Evolutionary conservation across 2,888 invertebrate species (phyloP).

Genomic region (Cantharis rufa): DNA sequence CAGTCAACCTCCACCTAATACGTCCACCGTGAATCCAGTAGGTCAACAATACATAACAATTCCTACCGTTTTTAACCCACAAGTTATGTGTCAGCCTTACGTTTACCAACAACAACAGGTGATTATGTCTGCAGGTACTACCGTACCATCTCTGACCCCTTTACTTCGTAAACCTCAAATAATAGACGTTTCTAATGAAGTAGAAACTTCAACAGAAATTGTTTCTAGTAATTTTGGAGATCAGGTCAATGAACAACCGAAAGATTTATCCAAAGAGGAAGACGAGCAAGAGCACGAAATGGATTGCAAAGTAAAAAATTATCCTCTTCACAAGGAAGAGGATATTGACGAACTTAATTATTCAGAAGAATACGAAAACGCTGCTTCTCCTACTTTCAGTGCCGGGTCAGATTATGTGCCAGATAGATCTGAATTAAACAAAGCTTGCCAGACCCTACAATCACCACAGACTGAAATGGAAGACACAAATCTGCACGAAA

Average conservation of each 20-base stretch:
- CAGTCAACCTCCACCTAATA: constrained; percentile 43
- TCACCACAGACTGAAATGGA: constrained; percentile 1
- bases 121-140: constrained; percentile 57
- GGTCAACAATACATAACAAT: constrained; percentile 61
- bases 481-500: not conserved
- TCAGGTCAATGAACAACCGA: not conserved
- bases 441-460: constrained; percentile 52
- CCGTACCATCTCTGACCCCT: constrained; percentile 48
- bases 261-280: not conserved
- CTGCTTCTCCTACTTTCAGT: constrained; percentile 31
- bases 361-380: constrained; percentile 15
- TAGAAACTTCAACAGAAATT: constrained; percentile 4
- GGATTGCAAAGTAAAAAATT: not conserved
- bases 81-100: constrained; percentile 54
- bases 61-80: constrained; percentile 56
- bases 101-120: constrained; percentile 61
- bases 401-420: constrained; percentile 36
- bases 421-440: constrained; percentile 50
- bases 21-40: constrained; percentile 56
- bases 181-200: constrained; percentile 18
- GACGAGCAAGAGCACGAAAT: not conserved
- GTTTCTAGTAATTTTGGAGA: not conserved
- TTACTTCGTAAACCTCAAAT: constrained; percentile 34
- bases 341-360: not conserved
- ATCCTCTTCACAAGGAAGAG: not conserved